Base-by-base conservation (phyloP, 2,113 vertebrate species). In the Silurus glanis region DNA sequence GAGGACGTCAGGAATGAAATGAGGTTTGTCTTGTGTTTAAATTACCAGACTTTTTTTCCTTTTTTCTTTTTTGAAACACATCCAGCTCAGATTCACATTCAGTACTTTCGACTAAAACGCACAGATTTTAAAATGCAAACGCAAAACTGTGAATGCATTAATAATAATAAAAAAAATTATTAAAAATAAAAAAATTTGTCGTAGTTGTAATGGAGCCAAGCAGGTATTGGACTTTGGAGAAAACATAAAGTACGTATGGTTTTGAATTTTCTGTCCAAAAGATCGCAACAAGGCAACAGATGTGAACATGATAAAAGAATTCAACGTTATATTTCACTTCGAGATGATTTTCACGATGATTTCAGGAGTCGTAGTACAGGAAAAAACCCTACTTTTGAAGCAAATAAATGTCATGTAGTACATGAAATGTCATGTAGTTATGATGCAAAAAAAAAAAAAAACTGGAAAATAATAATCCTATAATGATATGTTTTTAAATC, bases 81-180 rank as follows among this genome's bases (percentile, higher is more conserved):
- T 80, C 74, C 56, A 51, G 61, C 53, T 28, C 45, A 85, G 17
- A 86, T 75, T 19, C 69, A 87, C 75, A 84, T 87, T 86, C 91
- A 93, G 89, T 84, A 71, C 66, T 79, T 82, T 62, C 75, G 37
- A 87, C 67, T 85, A 49, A 89, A 86, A 86, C 84, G 80, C 89
- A 69, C 75, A 84, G 75, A 85, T 83, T 85, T 86, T 25, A 71
- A 82, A 23, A 66, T 87, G 84, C 74, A 61, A 87, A 85, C 61
- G 78, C 51, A 90, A 86, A 85, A 90, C 47, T 21, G 37, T 80
- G 37, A 37, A 37, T 37, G 37, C 37, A 37, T 37, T 37, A 59
- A 86, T 49, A 81, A 9, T 10, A 67, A 69, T 61, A 86, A 62
- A 69, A n/a, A 56, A 3, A 37, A 78, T 62, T 69, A 80, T 55